Evolutionary conservation across 2,797 vertebrate genomes (phyloP).

Genomic region (Ptychobarbus kaznakovi): DNA sequence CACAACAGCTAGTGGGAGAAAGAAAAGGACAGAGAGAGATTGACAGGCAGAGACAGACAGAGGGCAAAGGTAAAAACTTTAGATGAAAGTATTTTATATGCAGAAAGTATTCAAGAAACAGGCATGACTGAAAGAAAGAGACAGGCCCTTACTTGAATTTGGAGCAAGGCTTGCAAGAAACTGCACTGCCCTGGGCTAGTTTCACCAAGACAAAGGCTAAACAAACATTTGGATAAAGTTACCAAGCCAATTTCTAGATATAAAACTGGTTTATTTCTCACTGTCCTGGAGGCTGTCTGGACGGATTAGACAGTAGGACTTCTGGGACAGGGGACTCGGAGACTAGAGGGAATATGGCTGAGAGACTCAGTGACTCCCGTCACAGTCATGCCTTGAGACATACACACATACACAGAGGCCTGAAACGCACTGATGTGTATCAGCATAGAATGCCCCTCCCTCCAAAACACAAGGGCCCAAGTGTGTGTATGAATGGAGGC

Average conservation of each 20-base stretch:
- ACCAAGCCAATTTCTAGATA: background rate
- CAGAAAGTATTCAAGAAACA: slow-evolving; percentile 19
- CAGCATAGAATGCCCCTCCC: slow-evolving; percentile 22
- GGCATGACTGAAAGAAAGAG: background rate
- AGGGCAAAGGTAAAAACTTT: background rate
- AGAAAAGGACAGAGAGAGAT: background rate
- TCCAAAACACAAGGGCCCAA: slow-evolving; percentile 10
- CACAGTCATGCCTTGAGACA: slow-evolving; percentile 45
- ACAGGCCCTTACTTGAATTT: slow-evolving; percentile 30
- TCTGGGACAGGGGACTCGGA: background rate
- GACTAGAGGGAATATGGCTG: slow-evolving; percentile 25
- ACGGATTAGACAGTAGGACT: slow-evolving; percentile 26
- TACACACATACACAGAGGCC: slow-evolving; percentile 29
- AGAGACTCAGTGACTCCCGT: slow-evolving; percentile 9
- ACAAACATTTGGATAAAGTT: background rate
- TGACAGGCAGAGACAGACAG: background rate
- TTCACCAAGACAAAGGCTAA: background rate
- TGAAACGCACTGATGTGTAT: slow-evolving; percentile 21
- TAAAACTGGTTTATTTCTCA: background rate
- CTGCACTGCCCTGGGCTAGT: background rate
- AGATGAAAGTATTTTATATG: background rate
- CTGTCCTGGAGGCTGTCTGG: slow-evolving; percentile 4
- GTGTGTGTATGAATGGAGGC: slow-evolving; percentile 1
- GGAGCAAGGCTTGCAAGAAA: background rate
- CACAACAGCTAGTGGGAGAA: background rate